Evolutionary conservation across 2,888 invertebrate genomes (phyloP).

Genomic region (Vanessa cardui): DNA sequence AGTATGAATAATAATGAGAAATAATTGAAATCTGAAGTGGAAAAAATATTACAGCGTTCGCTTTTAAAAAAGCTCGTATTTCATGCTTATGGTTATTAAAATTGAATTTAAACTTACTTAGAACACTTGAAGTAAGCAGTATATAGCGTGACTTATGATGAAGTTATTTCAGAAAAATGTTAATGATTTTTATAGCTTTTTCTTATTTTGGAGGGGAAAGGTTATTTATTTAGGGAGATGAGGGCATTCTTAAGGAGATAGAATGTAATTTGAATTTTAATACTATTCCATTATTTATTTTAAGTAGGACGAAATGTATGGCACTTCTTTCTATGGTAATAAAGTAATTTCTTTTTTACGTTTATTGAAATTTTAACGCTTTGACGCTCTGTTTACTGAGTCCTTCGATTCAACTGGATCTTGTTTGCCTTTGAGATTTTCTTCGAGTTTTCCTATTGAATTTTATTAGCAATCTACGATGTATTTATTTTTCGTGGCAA

Average conservation of each 20-base stretch:
- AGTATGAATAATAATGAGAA: constrained; percentile 14
- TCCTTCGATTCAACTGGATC: constrained; percentile 1
- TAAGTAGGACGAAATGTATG: constrained; percentile 68
- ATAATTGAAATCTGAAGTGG: constrained; percentile 10
- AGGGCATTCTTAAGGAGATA: constrained; percentile 65
- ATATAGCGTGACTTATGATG: constrained; percentile 10
- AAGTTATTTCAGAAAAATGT: constrained; percentile 45
- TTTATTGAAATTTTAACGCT: constrained; percentile 53
- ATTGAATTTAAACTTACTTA: constrained; percentile 10
- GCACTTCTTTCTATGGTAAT: constrained; percentile 56
- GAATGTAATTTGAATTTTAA: constrained; percentile 76
- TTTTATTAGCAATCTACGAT: not conserved
- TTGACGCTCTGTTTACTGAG: constrained; percentile 14
- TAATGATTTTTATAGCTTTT: constrained; percentile 45
- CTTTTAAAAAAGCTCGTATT: constrained; percentile 7
- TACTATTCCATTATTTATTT: constrained; percentile 75
- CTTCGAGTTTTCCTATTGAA: constrained; percentile 5
- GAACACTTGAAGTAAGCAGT: constrained; percentile 2
- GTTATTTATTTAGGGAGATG: constrained; percentile 64
- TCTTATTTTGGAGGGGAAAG: constrained; percentile 37
- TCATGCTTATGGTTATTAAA: constrained; percentile 13
- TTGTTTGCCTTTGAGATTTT: constrained; percentile 4
- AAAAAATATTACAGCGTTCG: constrained; percentile 20
- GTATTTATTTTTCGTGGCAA: not conserved
- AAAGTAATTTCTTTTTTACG: constrained; percentile 49